Conservation (phyloP, 2,113 vertebrate species). For the Ardeotis arabs region DNA sequence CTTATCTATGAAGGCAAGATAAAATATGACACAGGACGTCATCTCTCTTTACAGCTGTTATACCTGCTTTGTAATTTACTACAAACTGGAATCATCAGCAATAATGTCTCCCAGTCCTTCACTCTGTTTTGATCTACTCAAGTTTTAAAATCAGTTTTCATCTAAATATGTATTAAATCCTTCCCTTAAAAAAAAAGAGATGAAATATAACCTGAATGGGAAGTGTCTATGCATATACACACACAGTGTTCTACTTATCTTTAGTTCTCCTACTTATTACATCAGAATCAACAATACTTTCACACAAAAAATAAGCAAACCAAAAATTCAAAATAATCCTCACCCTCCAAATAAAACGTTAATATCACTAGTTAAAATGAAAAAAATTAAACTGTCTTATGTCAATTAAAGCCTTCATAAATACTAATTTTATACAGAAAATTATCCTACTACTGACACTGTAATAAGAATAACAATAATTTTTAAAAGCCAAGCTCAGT, state of each 20-base stretch:
- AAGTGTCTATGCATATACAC: not conserved
- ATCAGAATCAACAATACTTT: not conserved
- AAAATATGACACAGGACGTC: slow-evolving; percentile 48
- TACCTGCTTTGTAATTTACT: slow-evolving; percentile 67
- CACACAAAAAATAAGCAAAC: not conserved
- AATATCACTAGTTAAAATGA: not conserved
- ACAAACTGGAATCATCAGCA: slow-evolving; percentile 69
- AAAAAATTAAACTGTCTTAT: not conserved
- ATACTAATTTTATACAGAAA: not conserved
- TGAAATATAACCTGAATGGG: not conserved
- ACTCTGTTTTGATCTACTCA: slow-evolving; percentile 45
- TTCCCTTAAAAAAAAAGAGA: not conserved
- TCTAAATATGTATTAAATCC: slow-evolving; percentile 29
- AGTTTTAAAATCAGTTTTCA: slow-evolving; percentile 50
- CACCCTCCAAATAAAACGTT: not conserved
- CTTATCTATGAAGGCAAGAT: slow-evolving; percentile 61
- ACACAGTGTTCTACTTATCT: not conserved
- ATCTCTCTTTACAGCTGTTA: slow-evolving; percentile 55
- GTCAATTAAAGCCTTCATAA: not conserved
- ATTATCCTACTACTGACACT: not conserved
- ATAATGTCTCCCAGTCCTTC: slow-evolving; percentile 63
- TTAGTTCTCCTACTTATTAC: not conserved
- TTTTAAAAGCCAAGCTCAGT: not conserved
- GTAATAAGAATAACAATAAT: not conserved
- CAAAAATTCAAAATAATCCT: not conserved